Evolutionary conservation across 2,113 vertebrate species (phyloP), one percentile per base, ranked within the genome.

Genomic region (Leptodactylus fuscus): DNA sequence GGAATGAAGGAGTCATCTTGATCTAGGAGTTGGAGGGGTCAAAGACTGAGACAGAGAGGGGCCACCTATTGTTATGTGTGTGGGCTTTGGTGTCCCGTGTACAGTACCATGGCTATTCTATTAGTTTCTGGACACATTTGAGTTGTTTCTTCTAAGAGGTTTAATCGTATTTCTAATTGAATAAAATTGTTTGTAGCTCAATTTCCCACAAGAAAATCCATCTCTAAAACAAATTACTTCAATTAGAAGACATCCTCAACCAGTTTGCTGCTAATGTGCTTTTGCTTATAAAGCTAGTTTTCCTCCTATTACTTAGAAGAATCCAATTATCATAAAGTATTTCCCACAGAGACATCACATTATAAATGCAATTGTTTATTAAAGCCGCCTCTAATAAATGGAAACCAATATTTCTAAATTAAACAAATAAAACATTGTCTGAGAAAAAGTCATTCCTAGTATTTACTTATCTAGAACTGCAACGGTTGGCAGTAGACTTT

Each of bases 241-340:
- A 67, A 67, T 67, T 67, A 67, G 2, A 67, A 36, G 29, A 36
- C 15, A 67, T 8, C 32, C 15, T 34, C 62, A 67, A 36, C 29
- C 62, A 67, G 15, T 67, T 67, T 34, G 32, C 36, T 18, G 62
- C 29, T 67, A 67, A 67, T 67, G 32, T 67, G 62, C 5, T 67
- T 67, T 36, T 36, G 62, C 32, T 67, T 67, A 32, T 67, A 20
- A 34, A 36, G 62, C 62, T 67, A 34, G 62, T 67, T 36, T 34
- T 67, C 18, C 62, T 36, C 62, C 32, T 16, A 65, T 32, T 65
- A 65, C 62, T 34, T 67, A 10, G 32, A 4, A 36, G 5, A 67
- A 67, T 36, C 27, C 32, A 65, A 65, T 67, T 67, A 67, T 36
- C 62, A 67, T 67, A 67, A 67, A 67, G 29, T 67, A 36, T 34